These are phyloP conservation scores for Uria aalge DNA, from an alignment of 2,113 vertebrate species.

Conservation along the genomic window DNA sequence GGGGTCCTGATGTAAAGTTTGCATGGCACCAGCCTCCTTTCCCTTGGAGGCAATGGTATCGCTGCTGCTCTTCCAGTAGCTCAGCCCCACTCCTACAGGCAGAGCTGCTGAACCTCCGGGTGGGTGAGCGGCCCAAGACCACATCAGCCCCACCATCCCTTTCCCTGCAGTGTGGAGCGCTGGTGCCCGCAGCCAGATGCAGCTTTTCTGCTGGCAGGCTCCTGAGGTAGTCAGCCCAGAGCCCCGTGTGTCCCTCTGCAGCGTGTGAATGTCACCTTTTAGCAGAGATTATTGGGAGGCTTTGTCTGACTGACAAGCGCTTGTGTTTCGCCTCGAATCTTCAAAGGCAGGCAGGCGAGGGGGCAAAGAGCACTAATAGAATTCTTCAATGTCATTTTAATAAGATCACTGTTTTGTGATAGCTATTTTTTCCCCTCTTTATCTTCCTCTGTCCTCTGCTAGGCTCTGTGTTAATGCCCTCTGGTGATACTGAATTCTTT, in stretches of 20 bases:
- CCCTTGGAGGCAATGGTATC: fast-evolving
- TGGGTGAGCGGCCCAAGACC: fast-evolving
- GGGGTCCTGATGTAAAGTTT: background rate
- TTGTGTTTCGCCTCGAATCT: background rate
- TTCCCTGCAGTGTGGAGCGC: background rate
- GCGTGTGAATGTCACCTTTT: conserved; percentile 11
- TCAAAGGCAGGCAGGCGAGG: conserved; percentile 10
- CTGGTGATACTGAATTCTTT: conserved; percentile 49
- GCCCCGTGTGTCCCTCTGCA: background rate
- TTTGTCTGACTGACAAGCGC: conserved; percentile 26
- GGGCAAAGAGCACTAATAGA: conserved; percentile 55
- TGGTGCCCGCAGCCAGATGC: background rate
- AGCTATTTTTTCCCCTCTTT: conserved; percentile 14
- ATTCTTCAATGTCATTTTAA: conserved; percentile 57
- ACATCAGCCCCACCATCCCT: fast-evolving
- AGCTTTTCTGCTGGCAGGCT: background rate
- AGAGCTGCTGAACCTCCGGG: background rate
- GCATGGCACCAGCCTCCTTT: background rate
- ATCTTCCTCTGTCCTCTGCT: conserved; percentile 36
- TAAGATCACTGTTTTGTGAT: conserved; percentile 37
- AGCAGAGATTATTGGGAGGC: background rate
- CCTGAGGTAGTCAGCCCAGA: background rate
- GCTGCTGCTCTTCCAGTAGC: background rate
- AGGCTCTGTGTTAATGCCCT: conserved; percentile 53
- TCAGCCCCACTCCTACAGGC: fast-evolving